Evolutionary conservation across 2,113 vertebrate species (phyloP).

Genomic region (Gymnocephalus cernua): DNA sequence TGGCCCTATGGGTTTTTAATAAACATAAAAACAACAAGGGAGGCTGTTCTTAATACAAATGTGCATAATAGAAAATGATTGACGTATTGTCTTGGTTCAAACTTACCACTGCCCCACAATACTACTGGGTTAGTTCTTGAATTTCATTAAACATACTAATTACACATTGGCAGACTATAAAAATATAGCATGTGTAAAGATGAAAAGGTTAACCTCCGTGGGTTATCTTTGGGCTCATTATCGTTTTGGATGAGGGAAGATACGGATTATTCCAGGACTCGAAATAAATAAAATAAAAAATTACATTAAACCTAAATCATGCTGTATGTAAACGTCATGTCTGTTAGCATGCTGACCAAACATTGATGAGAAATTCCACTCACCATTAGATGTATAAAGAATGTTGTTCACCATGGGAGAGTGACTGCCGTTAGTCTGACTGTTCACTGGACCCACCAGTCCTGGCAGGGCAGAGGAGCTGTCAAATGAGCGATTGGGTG

Average conservation of each 20-base stretch:
- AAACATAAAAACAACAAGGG: neutral
- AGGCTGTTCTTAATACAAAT: neutral
- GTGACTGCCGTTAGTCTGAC: constrained; percentile 49
- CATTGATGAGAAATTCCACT: constrained; percentile 16
- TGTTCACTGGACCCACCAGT: constrained; percentile 57
- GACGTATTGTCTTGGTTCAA: neutral
- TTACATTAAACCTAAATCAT: neutral
- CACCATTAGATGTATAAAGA: constrained; percentile 70
- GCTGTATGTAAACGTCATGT: neutral
- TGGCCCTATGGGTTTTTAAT: neutral
- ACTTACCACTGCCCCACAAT: neutral
- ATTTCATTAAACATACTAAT: neutral
- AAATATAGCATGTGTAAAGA: neutral
- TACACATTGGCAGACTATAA: too few species aligned
- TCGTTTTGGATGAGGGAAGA: neutral
- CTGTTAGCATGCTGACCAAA: neutral
- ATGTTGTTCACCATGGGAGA: constrained; percentile 63
- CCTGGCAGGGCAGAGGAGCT: constrained; percentile 66
- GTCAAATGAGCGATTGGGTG: constrained; percentile 82
- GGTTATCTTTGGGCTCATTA: neutral
- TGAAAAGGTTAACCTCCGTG: neutral
- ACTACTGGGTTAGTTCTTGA: neutral
- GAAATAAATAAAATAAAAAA: neutral
- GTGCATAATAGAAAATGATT: neutral
- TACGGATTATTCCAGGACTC: neutral